Evolutionary conservation across 2,113 vertebrate species (phyloP).

Genomic region (Crotophaga sulcirostris): DNA sequence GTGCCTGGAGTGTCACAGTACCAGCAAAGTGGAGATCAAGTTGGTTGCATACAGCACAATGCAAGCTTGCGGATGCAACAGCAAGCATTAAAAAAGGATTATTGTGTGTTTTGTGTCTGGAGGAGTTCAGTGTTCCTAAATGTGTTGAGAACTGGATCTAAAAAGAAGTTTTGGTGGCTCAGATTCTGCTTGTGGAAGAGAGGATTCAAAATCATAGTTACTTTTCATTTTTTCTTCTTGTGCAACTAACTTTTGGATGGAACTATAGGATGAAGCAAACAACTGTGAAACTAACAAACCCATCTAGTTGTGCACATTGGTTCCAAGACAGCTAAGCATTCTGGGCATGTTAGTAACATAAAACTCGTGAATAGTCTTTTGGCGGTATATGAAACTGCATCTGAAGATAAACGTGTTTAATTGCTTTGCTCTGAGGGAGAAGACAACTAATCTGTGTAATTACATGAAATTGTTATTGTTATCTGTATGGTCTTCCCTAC

Average conservation of each 20-base stretch:
- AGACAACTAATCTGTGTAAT: slow-evolving; percentile 7
- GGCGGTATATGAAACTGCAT: not conserved
- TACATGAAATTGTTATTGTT: not conserved
- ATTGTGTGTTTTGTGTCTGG: not conserved
- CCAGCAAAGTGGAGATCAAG: not conserved
- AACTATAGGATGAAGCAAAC: not conserved
- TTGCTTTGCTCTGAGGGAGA: not conserved
- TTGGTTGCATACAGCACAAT: not conserved
- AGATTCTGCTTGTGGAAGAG: not conserved
- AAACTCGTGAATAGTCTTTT: not conserved
- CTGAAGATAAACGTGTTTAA: not conserved
- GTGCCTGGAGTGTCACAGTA: not conserved
- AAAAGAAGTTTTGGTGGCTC: not conserved
- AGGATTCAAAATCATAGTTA: not conserved
- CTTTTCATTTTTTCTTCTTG: not conserved
- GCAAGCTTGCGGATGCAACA: not conserved
- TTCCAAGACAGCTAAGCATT: not conserved
- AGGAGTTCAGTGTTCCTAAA: not conserved
- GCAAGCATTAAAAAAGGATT: not conserved
- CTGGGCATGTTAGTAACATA: not conserved
- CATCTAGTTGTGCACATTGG: not conserved
- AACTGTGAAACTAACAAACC: not conserved
- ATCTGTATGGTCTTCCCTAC: not conserved
- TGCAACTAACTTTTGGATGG: not conserved
- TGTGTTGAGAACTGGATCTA: not conserved